Conservation (phyloP, 2,797 vertebrate species). For the Chelon labrosus region DNA sequence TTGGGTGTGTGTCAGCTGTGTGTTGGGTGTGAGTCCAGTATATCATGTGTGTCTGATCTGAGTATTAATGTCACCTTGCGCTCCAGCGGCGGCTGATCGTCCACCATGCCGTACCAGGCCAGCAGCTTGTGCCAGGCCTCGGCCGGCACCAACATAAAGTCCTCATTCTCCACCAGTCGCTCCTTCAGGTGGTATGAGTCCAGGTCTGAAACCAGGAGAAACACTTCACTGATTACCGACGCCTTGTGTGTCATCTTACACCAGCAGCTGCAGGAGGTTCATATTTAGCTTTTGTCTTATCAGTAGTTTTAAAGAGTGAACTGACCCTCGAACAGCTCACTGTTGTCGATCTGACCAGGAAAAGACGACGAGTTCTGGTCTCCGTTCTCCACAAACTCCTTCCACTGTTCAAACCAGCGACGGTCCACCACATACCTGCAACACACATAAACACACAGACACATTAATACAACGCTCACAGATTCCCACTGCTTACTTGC, state of each 20-base stretch:
- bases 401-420: conserved; percentile 90
- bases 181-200: conserved; percentile 88
- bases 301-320: neutral
- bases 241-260: too few species aligned
- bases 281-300: too few species aligned
- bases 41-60: neutral
- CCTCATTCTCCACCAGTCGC: conserved; percentile 88
- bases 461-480: conserved; percentile 2
- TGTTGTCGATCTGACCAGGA: conserved; percentile 88
- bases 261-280: too few species aligned
- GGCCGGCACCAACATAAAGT: conserved; percentile 87
- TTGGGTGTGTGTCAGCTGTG: too few species aligned
- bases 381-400: conserved; percentile 85
- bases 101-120: conserved; percentile 86
- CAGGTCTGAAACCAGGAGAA: conserved; percentile 76
- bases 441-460: conserved; percentile 20
- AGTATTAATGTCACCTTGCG: conserved; percentile 83
- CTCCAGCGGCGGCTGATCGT: conserved; percentile 87
- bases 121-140: conserved; percentile 87
- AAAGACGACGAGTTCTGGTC: conserved; percentile 87
- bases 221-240: too few species aligned
- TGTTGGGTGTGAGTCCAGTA: neutral
- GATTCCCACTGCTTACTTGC: too few species aligned
- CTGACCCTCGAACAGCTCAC: conserved; percentile 88
- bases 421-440: conserved; percentile 88